Conservation (phyloP, 2,113 vertebrate species). For the Ictalurus furcatus region DNA sequence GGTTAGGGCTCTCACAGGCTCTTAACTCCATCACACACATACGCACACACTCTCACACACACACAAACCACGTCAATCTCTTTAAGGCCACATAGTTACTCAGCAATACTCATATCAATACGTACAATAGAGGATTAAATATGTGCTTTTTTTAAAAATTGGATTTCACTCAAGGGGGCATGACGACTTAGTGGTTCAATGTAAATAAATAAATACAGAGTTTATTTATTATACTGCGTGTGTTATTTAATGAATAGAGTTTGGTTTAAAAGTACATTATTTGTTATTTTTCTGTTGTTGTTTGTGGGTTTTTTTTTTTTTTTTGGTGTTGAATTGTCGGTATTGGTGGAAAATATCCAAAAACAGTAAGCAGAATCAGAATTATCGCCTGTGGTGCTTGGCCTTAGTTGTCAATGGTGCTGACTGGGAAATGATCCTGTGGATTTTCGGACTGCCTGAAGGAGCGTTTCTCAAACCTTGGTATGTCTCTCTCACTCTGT, state of each 20-base stretch:
- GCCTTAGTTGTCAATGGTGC: background rate
- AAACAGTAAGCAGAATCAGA: background rate
- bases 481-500: background rate
- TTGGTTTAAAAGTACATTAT: background rate
- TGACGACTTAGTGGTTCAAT: too few relatives aligned
- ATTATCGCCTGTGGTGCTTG: background rate
- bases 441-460: slow-evolving; percentile 1
- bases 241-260: background rate
- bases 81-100: background rate
- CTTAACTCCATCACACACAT: background rate
- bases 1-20: slow-evolving; percentile 33
- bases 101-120: background rate
- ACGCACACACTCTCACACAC: background rate
- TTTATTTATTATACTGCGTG: background rate
- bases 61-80: background rate
- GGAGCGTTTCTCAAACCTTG: background rate
- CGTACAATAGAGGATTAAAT: too few relatives aligned
- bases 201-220: background rate
- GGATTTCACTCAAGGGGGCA: too few relatives aligned
- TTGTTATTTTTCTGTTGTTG: background rate
- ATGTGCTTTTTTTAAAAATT: too few relatives aligned
- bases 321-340: background rate
- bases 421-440: background rate
- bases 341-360: background rate
- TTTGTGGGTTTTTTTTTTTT: background rate